Percentiles rank a stretch among this genome's conserved stretches.
phyloP scores from a whole-genome alignment of 1,140 invertebrate species.

The Diorhabda carinulata region DNA sequence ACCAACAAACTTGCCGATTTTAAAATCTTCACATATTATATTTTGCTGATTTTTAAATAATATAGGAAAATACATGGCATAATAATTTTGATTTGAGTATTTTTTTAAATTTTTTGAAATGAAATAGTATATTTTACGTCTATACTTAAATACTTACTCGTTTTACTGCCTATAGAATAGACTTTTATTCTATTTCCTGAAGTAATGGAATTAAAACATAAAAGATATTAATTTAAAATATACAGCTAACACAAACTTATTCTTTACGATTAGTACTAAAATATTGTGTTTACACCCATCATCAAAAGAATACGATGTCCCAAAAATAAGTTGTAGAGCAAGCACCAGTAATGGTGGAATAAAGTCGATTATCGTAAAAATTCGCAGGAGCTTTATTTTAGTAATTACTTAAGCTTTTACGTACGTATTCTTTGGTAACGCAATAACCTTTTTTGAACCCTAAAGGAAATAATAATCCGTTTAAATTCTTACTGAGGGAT shows the following conservation, averaged over 20 bases:
- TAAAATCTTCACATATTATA: no score
- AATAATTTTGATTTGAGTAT: no score
- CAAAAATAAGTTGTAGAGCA: constrained; percentile 29
- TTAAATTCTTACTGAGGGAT: constrained; percentile 24
- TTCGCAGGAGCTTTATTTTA: constrained; percentile 33
- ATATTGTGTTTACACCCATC: constrained; percentile 29
- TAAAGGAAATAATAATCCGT: constrained; percentile 36
- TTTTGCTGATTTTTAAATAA: no score
- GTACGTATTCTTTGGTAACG: constrained; percentile 35
- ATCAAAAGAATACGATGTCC: constrained; percentile 27
- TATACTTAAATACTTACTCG: no score
- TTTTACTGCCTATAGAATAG: no score
- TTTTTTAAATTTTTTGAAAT: no score
- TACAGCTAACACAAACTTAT: constrained; percentile 8
- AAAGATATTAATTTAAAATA: constrained; percentile 1
- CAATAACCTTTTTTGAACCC: constrained; percentile 33
- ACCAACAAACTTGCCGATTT: no score
- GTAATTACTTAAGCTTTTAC: constrained; percentile 42
- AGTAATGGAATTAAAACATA: constrained; percentile 1
- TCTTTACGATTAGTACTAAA: constrained; percentile 28
- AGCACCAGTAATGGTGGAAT: neutral
- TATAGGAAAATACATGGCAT: no score
- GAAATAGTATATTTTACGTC: no score
- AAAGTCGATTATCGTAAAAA: constrained; percentile 2
- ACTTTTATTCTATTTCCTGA: neutral